Evolutionary conservation across 2,113 vertebrate species (phyloP), one percentile per base, ranked within the genome.

Genomic region (Orcinus orca): DNA sequence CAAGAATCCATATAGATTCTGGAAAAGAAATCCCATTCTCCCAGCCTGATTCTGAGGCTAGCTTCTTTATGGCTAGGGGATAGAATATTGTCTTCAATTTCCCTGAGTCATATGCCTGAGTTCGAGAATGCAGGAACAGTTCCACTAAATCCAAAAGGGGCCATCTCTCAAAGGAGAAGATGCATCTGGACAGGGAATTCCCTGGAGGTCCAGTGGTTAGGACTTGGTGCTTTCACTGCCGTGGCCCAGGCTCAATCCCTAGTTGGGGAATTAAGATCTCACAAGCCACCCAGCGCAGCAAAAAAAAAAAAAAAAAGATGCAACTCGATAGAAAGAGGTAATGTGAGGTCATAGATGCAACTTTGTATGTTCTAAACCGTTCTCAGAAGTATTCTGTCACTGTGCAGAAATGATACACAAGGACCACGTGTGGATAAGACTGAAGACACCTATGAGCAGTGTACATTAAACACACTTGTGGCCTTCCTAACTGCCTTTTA

Each of bases 401-500:
- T 6, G 29, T 73, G 23, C 36, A 86, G 86, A 82, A 62, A 79
- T 38, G 68, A 93, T 11, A 10, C 33, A 2, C 0, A 8, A 88
- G 33, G 26, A 9, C 44, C 44, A 23, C 5, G 8, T 36, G 36
- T 63, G 5, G 44, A 18, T 36, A 68, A 63, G 31, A 67, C 21
- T 2, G 55, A 73, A 77, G 63, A 86, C 82, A 81, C n/a, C 20
- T 1, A 3, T 23, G 71, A 47, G 67, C 74, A 44, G 62, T 44
- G 60, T 55, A 25, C 18, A 31, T 62, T 31, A 12, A 70, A 47
- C 53, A 50, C 21, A 18, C 44, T 18, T 70, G 63, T 87, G 89
- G 87, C 86, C 83, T 94, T 93, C 82, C 47, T 73, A 47, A 63
- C 58, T 70, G 84, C 41, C 47, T 80, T 85, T 88, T 82, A 77